phyloP scores from a whole-genome alignment of 2,888 invertebrate genomes.

The Desoria tigrina region DNA sequence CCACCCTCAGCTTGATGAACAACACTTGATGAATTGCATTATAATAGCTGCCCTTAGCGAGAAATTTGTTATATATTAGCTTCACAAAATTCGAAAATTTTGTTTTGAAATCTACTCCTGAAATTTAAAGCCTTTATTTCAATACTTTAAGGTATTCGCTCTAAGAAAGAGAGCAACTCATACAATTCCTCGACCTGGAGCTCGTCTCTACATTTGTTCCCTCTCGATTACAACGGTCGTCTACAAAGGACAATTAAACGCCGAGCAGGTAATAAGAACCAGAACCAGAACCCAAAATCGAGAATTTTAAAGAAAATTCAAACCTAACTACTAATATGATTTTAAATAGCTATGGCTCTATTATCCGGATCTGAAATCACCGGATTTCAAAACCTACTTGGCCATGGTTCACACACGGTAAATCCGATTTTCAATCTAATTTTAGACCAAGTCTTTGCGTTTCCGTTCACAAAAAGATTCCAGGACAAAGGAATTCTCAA shows the following conservation, averaged over 20 bases:
- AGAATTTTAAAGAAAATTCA: conserved; percentile 8
- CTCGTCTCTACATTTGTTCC: conserved; percentile 95
- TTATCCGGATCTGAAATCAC: conserved; percentile 65
- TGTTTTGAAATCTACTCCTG: no score
- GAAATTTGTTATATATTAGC: no score
- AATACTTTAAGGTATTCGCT: conserved; percentile 83
- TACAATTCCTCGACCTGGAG: conserved; percentile 77
- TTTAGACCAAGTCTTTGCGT: neutral
- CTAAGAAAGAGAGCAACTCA: conserved; percentile 92
- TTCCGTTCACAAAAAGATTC: no score
- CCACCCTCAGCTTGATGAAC: no score
- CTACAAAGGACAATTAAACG: conserved; percentile 96
- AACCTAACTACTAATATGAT: neutral
- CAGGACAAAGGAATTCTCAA: no score
- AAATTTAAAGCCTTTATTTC: no score
- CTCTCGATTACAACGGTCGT: conserved; percentile 86
- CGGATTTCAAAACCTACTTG: conserved; percentile 83
- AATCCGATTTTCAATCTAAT: neutral
- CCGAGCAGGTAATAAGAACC: conserved; percentile 68
- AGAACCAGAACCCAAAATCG: neutral
- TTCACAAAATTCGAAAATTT: no score
- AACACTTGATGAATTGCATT: no score
- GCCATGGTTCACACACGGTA: conserved; percentile 87
- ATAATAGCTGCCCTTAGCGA: no score
- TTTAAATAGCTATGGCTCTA: conserved; percentile 68